Conservation (phyloP, 2,888 invertebrate species). For the Strigamia crassipes region DNA sequence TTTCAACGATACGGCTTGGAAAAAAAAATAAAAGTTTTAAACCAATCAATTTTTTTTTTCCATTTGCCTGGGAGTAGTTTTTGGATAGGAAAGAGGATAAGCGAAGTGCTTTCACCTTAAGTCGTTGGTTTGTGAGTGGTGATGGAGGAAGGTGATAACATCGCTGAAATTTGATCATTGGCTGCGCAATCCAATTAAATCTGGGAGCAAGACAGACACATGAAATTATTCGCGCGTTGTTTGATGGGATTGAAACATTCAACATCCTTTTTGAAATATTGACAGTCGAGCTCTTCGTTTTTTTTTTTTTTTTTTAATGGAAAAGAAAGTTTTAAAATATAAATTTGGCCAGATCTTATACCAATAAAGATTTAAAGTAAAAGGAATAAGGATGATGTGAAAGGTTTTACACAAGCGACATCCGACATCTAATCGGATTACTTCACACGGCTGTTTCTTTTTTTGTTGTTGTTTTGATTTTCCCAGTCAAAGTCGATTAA, state of each 20-base stretch:
- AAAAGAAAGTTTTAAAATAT: not conserved
- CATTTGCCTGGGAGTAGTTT: not conserved
- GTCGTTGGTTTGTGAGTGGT: constrained; percentile 22
- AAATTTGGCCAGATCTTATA: not conserved
- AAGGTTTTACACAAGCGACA: not conserved
- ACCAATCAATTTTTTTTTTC: constrained; percentile 8
- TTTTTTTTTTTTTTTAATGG: not conserved
- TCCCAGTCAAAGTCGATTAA: not conserved
- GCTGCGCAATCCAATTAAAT: constrained; percentile 18
- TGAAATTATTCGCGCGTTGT: not conserved
- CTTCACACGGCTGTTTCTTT: not conserved
- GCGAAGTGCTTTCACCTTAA: constrained; percentile 11
- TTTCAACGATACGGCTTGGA: not conserved
- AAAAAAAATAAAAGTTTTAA: not conserved
- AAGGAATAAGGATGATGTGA: not conserved
- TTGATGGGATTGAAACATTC: constrained; percentile 11
- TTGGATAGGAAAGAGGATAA: constrained; percentile 18
- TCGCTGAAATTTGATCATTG: constrained; percentile 26
- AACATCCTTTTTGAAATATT: not conserved
- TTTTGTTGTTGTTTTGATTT: too few relatives aligned
- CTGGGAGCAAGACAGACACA: not conserved
- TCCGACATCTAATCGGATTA: not conserved
- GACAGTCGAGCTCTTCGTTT: not conserved
- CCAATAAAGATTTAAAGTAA: not conserved
- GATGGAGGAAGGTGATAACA: constrained; percentile 22